Conservation (phyloP, 2,113 vertebrate genomes). For the Macaca mulatta region DNA sequence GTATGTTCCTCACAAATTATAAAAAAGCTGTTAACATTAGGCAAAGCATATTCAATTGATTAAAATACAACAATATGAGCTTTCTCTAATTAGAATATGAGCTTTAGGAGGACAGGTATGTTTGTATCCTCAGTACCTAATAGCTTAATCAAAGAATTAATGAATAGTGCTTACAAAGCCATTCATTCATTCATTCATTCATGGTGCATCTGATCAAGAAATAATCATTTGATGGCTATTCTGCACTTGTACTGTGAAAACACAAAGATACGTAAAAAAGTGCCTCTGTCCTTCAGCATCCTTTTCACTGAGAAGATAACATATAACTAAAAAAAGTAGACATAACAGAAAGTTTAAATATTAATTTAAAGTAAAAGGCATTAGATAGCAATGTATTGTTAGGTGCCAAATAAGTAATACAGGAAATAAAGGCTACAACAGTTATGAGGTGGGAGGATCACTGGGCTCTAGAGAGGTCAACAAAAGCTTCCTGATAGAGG, state of each 20-base stretch:
- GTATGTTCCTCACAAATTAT: neutral
- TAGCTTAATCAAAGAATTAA: neutral
- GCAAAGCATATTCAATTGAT: neutral
- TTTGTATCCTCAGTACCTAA: neutral
- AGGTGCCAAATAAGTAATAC: neutral
- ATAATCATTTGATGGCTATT: neutral
- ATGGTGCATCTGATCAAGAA: neutral
- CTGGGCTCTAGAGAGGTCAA: neutral
- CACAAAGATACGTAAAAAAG: neutral
- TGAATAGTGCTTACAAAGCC: neutral
- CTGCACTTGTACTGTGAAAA: neutral
- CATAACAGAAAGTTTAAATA: neutral
- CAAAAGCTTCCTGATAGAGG: neutral
- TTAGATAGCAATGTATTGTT: neutral
- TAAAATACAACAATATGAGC: neutral
- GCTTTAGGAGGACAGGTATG: neutral
- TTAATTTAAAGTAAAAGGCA: slow-evolving; percentile 1
- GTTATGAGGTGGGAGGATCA: neutral
- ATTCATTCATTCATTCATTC: neutral
- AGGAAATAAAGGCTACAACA: neutral
- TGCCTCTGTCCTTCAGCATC: neutral
- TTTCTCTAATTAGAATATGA: neutral
- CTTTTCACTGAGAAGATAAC: neutral
- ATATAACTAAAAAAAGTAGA: neutral
- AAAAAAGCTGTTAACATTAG: neutral